phyloP scores from a whole-genome alignment of 2,113 vertebrate genomes.

The Macaca mulatta region DNA sequence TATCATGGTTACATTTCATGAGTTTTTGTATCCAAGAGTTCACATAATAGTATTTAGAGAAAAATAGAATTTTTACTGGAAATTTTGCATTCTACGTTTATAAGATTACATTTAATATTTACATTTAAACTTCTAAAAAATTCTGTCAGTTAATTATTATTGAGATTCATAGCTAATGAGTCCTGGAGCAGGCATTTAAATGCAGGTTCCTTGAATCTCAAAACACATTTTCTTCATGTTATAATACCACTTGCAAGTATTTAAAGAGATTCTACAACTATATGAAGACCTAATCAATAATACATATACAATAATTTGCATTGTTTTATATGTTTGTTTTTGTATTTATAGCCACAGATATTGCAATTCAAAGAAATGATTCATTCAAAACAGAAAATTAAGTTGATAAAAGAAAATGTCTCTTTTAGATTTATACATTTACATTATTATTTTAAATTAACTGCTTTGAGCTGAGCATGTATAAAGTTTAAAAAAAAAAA shows the following conservation, averaged over 20 bases:
- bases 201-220: background rate
- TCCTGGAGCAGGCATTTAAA: background rate
- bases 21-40: background rate
- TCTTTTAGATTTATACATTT: background rate
- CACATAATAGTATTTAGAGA: background rate
- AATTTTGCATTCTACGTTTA: background rate
- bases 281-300: background rate
- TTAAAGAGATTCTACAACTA: background rate
- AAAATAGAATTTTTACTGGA: background rate
- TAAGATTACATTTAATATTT: too few species aligned
- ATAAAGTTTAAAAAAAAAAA: background rate
- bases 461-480: background rate
- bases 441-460: background rate
- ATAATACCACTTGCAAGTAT: background rate
- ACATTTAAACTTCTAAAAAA: background rate
- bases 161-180: background rate
- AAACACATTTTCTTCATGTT: background rate
- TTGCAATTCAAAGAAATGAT: background rate
- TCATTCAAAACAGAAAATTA: constrained; percentile 1
- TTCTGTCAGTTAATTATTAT: background rate
- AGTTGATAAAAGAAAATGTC: background rate
- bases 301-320: background rate
- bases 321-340: background rate
- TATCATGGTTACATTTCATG: background rate
- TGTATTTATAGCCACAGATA: background rate